A percentile compares a stretch with the other conserved stretches of the same genome.
These are phyloP conservation scores for Scaptomyza parva DNA, from an alignment of 2,888 invertebrate genomes.

Conservation along the genomic window DNA sequence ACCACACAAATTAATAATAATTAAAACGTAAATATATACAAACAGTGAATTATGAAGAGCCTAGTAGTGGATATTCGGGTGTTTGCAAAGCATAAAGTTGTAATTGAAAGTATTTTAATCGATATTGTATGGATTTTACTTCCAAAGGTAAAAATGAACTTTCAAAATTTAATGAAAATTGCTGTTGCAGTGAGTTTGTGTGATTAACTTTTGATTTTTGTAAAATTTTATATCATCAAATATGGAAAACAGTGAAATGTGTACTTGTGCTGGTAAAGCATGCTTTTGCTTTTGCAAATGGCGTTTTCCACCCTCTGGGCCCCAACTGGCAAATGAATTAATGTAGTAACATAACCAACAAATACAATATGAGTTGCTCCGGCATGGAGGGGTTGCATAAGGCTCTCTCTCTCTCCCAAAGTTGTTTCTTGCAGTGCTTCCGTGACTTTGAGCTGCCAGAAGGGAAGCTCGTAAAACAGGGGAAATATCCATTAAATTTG, in stretches of 20 bases:
- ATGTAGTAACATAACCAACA: conserved; percentile 70
- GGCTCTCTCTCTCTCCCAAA: conserved; percentile 32
- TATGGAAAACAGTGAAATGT: conserved; percentile 46
- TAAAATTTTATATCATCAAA: conserved; percentile 52
- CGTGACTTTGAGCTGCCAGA: conserved; percentile 31
- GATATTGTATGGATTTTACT: no score
- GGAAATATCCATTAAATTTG: conserved; percentile 60
- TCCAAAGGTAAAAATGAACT: conserved; percentile 23
- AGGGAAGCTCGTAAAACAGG: conserved; percentile 69
- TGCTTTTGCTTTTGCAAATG: conserved; percentile 57
- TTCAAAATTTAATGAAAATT: neutral
- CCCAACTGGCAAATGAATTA: conserved; percentile 68
- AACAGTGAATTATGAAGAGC: conserved; percentile 1
- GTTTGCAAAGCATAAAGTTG: conserved; percentile 41
- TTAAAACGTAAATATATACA: conserved; percentile 40
- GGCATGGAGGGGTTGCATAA: conserved; percentile 53
- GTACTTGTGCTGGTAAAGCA: conserved; percentile 6
- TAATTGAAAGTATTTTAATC: conserved; percentile 25
- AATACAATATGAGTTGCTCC: conserved; percentile 47
- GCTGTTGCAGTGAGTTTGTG: conserved; percentile 51
- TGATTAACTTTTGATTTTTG: conserved; percentile 79
- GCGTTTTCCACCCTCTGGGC: conserved; percentile 55
- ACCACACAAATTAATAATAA: conserved; percentile 66
- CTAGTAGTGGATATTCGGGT: conserved; percentile 2
- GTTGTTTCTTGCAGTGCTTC: conserved; percentile 40